Conservation (phyloP, 1,140 invertebrate genomes). For the Drosophila santomea region DNA sequence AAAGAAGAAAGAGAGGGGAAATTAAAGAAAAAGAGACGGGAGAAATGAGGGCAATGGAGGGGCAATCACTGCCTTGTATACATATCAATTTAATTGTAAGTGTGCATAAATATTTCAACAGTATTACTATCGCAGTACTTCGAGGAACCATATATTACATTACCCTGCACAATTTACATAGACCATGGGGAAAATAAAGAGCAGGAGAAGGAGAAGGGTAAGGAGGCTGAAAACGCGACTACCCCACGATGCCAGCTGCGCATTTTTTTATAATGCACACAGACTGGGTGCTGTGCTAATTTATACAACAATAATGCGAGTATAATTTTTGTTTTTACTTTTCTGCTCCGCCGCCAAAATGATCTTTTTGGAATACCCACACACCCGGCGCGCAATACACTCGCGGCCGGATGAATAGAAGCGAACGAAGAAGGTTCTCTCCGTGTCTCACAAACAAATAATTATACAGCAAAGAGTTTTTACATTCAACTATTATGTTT, state of each 20-base stretch:
- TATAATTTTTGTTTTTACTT: slow-evolving; percentile 63
- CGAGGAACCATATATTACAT: slow-evolving; percentile 45
- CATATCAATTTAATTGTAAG: slow-evolving; percentile 44
- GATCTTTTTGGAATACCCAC: slow-evolving; percentile 66
- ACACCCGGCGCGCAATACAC: slow-evolving; percentile 8
- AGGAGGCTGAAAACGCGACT: slow-evolving; percentile 20
- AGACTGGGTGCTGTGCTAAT: slow-evolving; percentile 58
- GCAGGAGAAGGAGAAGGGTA: not conserved
- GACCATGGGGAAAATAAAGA: slow-evolving; percentile 15
- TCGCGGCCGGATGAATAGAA: not conserved
- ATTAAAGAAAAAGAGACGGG: not conserved
- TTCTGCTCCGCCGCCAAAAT: slow-evolving; percentile 55
- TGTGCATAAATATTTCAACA: slow-evolving; percentile 59
- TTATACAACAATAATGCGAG: slow-evolving; percentile 60
- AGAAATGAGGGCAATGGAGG: not conserved
- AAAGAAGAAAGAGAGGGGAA: not conserved
- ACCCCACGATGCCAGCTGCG: slow-evolving; percentile 58
- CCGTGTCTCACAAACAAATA: no score
- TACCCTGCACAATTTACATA: slow-evolving; percentile 47
- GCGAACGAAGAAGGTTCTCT: no score
- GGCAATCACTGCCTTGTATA: slow-evolving; percentile 6
- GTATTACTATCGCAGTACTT: slow-evolving; percentile 42
- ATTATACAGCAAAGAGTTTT: no score
- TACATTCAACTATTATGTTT: no score
- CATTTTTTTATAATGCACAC: slow-evolving; percentile 57